Evolutionary conservation across 2,888 invertebrate genomes (phyloP), one percentile per base, ranked within the genome.

Genomic region (Synergus laeviventris): DNA sequence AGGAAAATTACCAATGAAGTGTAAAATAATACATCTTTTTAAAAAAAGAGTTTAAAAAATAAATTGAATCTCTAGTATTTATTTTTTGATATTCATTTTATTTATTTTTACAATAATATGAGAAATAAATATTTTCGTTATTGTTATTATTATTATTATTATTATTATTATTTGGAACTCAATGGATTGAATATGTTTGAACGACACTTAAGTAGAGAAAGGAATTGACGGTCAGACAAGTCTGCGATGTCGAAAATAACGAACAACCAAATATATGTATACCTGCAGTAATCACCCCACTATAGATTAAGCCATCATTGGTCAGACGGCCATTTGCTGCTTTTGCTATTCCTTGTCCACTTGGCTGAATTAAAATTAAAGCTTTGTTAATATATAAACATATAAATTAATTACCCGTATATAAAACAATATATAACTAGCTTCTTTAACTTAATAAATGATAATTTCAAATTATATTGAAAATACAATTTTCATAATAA

Each of bases 291-390:
- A 31, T 45, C 1, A 11, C 5, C 11, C n/a, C 31, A 70, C 49
- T 70, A 70, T 70, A 70, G 70, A 36, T n/a, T 49, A 70, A 70
- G 36, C 3, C 70, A 5, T 3, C 4, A 31, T n/a, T 70, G 31
- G 16, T 31, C 49, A 70, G 49, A 49, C 70, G 31, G 12, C 0
- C 5, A 11, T 38, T 62, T 18, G 3, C 39, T 39, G 11, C 12
- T n/a, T 56, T 21, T 56, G 12, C 3, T 56, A 21, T 56, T 56
- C 12, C 21, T 56, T 21, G 56, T 56, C 56, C 2, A 56, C 12
- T 24, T 56, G 9, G 21, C 18, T 21, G n/a, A 49, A 49, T n/a
- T n/a, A 1, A 49, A 9, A 49, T 49, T 49, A n/a, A 8, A n/a
- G n/a, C n/a, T 49, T 49, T 16, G 49, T 49, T n/a, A 8, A 49